phyloP scores from a whole-genome alignment of 2,113 vertebrate species.

The Noturus placidus region DNA sequence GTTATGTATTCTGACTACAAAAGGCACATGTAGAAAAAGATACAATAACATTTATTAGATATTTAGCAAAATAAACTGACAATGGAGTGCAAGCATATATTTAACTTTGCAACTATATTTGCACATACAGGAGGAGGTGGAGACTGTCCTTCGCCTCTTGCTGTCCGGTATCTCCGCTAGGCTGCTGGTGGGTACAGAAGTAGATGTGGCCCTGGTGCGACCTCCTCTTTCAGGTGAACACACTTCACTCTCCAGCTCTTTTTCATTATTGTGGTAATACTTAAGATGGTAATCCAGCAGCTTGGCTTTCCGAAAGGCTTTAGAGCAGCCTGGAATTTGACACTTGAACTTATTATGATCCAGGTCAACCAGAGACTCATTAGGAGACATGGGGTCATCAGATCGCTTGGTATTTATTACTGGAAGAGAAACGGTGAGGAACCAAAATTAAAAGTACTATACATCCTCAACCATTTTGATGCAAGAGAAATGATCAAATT shows the following conservation, averaged over 20 bases:
- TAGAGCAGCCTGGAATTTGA: constrained; percentile 50
- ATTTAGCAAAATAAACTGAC: not conserved
- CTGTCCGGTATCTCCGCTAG: constrained; percentile 47
- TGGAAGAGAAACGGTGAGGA: constrained; percentile 16
- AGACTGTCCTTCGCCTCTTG: constrained; percentile 58
- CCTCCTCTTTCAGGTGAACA: constrained; percentile 54
- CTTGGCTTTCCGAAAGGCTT: constrained; percentile 57
- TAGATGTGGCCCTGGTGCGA: constrained; percentile 55
- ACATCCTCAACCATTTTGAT: not conserved
- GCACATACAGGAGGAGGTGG: constrained; percentile 60
- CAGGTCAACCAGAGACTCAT: constrained; percentile 52
- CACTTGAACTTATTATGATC: constrained; percentile 59
- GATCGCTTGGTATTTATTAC: constrained; percentile 52
- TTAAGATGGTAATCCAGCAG: constrained; percentile 63
- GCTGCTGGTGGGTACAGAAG: constrained; percentile 56
- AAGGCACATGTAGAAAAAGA: not conserved
- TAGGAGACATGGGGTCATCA: constrained; percentile 50
- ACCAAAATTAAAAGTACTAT: not conserved
- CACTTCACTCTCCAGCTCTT: constrained; percentile 49
- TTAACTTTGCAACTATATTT: not conserved
- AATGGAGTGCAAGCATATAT: not conserved
- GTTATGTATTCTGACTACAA: not conserved
- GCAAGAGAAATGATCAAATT: not conserved
- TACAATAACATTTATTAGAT: no score
- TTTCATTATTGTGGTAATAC: constrained; percentile 63